These are phyloP conservation scores for Drosophila monieri DNA, from an alignment of 2,888 invertebrate genomes.

Conservation along the genomic window DNA sequence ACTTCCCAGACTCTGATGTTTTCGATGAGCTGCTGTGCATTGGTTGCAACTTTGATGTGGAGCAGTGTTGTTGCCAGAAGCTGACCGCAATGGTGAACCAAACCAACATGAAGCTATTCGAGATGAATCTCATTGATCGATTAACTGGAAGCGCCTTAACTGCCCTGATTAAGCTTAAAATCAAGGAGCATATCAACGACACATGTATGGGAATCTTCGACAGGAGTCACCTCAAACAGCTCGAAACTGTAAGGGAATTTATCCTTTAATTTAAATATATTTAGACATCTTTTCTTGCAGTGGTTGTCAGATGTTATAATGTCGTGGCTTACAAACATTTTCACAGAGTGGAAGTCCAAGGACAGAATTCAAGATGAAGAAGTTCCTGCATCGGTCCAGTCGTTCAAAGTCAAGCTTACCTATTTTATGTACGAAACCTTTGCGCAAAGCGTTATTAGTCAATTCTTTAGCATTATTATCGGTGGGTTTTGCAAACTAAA, in stretches of 20 bases:
- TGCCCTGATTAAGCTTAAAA: constrained; percentile 91
- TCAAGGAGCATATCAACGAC: constrained; percentile 92
- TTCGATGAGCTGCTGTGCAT: constrained; percentile 86
- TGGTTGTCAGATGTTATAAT: constrained; percentile 95
- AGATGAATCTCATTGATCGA: constrained; percentile 91
- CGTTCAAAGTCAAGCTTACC: constrained; percentile 90
- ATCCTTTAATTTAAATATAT: background rate
- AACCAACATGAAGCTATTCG: constrained; percentile 90
- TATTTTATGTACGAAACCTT: constrained; percentile 95
- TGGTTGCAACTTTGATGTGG: constrained; percentile 88
- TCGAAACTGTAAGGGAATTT: constrained; percentile 87
- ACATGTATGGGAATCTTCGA: constrained; percentile 95
- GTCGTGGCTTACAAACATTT: constrained; percentile 93
- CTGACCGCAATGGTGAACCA: constrained; percentile 88
- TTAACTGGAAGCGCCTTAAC: constrained; percentile 94
- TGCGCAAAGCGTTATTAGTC: constrained; percentile 93
- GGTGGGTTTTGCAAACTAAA: constrained; percentile 83
- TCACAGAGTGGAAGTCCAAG: constrained; percentile 87
- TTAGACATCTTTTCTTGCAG: constrained; percentile 81
- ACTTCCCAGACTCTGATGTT: constrained; percentile 56
- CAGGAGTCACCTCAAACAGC: constrained; percentile 89
- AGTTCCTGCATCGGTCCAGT: constrained; percentile 84
- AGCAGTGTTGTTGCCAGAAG: constrained; percentile 86
- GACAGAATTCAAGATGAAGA: constrained; percentile 86
- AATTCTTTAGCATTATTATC: constrained; percentile 97